phyloP scores from a whole-genome alignment of 2,113 vertebrate species.

The Ceyx melanurus region DNA sequence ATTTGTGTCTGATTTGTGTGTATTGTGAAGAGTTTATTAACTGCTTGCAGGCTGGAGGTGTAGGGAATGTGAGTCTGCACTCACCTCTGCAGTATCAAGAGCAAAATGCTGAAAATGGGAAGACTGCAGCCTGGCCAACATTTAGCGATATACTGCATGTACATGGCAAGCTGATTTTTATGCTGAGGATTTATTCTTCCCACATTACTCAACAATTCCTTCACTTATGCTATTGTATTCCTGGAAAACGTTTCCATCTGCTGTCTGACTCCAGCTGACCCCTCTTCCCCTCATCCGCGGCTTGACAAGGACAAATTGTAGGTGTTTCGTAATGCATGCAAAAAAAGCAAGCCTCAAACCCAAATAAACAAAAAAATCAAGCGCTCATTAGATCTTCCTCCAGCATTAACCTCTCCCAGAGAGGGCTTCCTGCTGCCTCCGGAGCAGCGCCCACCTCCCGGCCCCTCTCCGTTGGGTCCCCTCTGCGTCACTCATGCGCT shows the following conservation, averaged over 20 bases:
- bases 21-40: background rate
- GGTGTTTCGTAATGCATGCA: conserved; percentile 33
- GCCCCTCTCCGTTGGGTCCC: background rate
- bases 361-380: conserved; percentile 57
- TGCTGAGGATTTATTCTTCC: conserved; percentile 57
- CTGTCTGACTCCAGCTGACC: conserved; percentile 76
- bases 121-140: background rate
- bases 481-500: background rate
- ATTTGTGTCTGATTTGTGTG: background rate
- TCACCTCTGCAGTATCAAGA: background rate
- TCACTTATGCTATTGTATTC: conserved; percentile 67
- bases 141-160: accelerated
- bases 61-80: background rate
- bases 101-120: background rate
- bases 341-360: background rate
- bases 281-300: conserved; percentile 35
- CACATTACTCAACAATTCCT: conserved; percentile 64
- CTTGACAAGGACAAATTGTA: conserved; percentile 58
- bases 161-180: conserved; percentile 2
- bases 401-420: background rate
- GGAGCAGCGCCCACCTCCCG: background rate
- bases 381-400: conserved; percentile 46
- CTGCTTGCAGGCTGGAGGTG: background rate
- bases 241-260: conserved; percentile 83
- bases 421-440: conserved; percentile 34